Conservation (phyloP, 2,797 vertebrate genomes). For the Microhierax caerulescens region DNA sequence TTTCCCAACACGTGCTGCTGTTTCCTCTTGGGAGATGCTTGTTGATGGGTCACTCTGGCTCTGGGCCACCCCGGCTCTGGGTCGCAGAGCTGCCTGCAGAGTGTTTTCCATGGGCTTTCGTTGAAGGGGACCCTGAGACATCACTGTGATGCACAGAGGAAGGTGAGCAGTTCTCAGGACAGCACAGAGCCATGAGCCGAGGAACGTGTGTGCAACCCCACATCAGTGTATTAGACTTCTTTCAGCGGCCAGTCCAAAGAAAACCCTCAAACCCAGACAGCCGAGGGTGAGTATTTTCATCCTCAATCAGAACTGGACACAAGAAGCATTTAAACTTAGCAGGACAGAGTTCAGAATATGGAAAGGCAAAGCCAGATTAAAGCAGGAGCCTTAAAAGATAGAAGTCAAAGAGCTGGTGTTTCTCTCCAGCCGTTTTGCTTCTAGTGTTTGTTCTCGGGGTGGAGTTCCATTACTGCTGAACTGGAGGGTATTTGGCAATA, state of each 20-base stretch:
- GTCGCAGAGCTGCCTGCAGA: not conserved
- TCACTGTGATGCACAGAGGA: not conserved
- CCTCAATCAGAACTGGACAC: not conserved
- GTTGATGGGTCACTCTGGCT: not conserved
- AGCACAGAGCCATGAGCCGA: not conserved
- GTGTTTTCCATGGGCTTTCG: not conserved
- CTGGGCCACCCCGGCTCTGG: not conserved
- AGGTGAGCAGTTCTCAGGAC: not conserved
- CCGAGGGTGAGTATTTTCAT: not conserved
- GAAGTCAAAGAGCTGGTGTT: not conserved
- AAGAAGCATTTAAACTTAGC: not conserved
- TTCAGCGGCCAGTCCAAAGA: not conserved
- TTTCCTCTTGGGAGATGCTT: not conserved
- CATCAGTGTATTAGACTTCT: accelerated
- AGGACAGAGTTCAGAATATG: not conserved
- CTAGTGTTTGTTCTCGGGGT: slow-evolving; percentile 14
- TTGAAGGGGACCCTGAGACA: not conserved
- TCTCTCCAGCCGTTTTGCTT: not conserved
- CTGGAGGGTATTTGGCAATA: not conserved
- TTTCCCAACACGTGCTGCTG: not conserved
- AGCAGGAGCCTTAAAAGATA: not conserved
- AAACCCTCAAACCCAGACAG: not conserved
- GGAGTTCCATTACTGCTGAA: not conserved
- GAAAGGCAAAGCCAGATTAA: not conserved
- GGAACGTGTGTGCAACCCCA: accelerated